These are phyloP conservation scores for Sinopyrophorus schimmeli DNA, from an alignment of 2,888 invertebrate species.

Conservation along the genomic window DNA sequence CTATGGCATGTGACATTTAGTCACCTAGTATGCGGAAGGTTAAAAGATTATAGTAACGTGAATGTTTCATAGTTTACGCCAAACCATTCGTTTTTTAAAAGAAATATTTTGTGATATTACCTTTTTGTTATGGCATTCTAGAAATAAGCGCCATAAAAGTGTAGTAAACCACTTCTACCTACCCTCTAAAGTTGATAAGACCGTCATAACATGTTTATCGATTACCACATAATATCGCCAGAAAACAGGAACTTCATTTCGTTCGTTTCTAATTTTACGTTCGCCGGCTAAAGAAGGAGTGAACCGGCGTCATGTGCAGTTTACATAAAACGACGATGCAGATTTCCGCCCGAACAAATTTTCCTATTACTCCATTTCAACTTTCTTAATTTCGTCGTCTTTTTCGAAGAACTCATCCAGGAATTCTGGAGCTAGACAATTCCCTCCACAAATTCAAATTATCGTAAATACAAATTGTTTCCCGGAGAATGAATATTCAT, in stretches of 20 bases:
- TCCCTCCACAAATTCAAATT: constrained; percentile 33
- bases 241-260: constrained; percentile 10
- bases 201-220: constrained; percentile 22
- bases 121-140: constrained; percentile 22
- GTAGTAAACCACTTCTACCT: constrained; percentile 20
- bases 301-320: constrained; percentile 3
- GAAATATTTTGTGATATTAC: constrained; percentile 9
- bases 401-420: constrained; percentile 13
- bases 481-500: constrained; percentile 42
- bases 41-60: no score
- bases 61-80: no score
- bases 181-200: constrained; percentile 23
- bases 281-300: background rate
- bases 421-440: constrained; percentile 16
- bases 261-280: constrained; percentile 5
- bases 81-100: background rate
- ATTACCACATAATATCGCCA: constrained; percentile 7
- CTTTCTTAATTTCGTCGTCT: constrained; percentile 12
- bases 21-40: no score
- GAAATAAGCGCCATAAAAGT: constrained; percentile 18
- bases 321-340: constrained; percentile 3
- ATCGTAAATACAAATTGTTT: constrained; percentile 40
- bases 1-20: no score
- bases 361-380: constrained; percentile 7
- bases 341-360: constrained; percentile 14